Conservation (phyloP, 1,140 invertebrate genomes). For the Formica selysi region DNA sequence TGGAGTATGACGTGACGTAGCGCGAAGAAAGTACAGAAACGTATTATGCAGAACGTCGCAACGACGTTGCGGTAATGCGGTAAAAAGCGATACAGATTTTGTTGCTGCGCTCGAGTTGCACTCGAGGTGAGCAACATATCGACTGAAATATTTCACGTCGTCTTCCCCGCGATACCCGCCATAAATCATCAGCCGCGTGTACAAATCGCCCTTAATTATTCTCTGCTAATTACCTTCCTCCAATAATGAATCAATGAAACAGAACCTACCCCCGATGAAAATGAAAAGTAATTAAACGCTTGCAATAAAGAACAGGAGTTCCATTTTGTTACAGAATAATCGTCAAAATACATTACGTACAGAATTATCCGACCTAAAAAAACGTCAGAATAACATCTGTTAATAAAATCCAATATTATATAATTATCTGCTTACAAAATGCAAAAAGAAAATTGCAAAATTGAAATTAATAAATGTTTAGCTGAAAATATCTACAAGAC, state of each 20-base stretch:
- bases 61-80: not conserved
- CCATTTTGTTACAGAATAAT: slow-evolving; percentile 3
- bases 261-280: slow-evolving; percentile 17
- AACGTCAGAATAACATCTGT: not conserved
- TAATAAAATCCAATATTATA: not conserved
- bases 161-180: not conserved
- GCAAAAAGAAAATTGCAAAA: not conserved
- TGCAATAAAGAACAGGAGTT: not conserved
- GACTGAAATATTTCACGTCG: slow-evolving; percentile 13
- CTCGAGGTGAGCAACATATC: slow-evolving; percentile 14
- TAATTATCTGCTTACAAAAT: not conserved
- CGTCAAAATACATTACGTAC: no score
- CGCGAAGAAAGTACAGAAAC: slow-evolving; percentile 24
- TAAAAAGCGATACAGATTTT: slow-evolving; percentile 9
- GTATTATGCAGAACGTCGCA: slow-evolving; percentile 22
- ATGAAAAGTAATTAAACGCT: slow-evolving; percentile 44
- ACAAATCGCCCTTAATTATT: slow-evolving; percentile 47
- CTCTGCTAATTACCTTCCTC: slow-evolving; percentile 26
- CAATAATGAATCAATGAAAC: slow-evolving; percentile 19
- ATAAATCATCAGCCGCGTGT: slow-evolving; percentile 40
- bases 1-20: not conserved
- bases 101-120: not conserved
- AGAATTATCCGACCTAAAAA: no score
- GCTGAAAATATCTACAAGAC: not conserved
- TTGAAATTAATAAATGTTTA: slow-evolving; percentile 4